Percentiles rank a stretch among this genome's conserved stretches.
Evolutionary conservation across 2,888 invertebrate genomes (phyloP).

Genomic region (Aromia moschata): DNA sequence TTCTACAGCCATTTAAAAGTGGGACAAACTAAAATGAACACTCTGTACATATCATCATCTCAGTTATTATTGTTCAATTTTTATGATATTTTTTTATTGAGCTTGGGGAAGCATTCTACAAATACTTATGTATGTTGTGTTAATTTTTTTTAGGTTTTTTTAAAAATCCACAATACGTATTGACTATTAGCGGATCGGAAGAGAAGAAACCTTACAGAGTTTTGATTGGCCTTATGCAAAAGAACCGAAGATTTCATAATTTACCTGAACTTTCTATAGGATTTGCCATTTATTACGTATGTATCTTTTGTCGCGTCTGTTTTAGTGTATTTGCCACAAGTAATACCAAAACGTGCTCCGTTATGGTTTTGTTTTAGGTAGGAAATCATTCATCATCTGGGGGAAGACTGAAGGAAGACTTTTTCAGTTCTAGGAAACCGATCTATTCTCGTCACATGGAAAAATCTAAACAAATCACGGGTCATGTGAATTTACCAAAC

Average conservation of each 20-base stretch:
- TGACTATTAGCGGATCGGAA: conserved; percentile 79
- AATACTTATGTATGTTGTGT: too few species aligned
- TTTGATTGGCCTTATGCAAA: conserved; percentile 94
- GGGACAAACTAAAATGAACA: too few species aligned
- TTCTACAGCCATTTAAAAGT: too few species aligned
- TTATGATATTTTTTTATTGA: not conserved
- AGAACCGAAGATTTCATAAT: conserved; percentile 90
- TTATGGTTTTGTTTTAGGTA: too few species aligned
- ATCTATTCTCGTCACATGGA: conserved; percentile 22
- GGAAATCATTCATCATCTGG: conserved; percentile 10
- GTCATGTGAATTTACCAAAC: conserved; percentile 73
- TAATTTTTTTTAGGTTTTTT: conserved; percentile 35
- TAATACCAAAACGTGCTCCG: too few species aligned
- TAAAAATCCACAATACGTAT: conserved; percentile 86
- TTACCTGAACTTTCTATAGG: conserved; percentile 94
- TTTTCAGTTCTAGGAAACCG: conserved; percentile 32
- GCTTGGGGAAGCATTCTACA: not conserved
- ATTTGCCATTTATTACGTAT: conserved; percentile 88
- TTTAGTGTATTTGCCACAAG: too few species aligned
- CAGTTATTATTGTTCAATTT: not conserved
- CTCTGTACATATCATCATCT: too few species aligned
- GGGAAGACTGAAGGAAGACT: conserved; percentile 26
- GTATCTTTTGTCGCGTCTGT: too few species aligned
- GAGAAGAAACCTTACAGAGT: conserved; percentile 90
- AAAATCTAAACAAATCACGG: conserved; percentile 33